Conservation (phyloP, 2,888 invertebrate species). For the Cremastinae sp. region DNA sequence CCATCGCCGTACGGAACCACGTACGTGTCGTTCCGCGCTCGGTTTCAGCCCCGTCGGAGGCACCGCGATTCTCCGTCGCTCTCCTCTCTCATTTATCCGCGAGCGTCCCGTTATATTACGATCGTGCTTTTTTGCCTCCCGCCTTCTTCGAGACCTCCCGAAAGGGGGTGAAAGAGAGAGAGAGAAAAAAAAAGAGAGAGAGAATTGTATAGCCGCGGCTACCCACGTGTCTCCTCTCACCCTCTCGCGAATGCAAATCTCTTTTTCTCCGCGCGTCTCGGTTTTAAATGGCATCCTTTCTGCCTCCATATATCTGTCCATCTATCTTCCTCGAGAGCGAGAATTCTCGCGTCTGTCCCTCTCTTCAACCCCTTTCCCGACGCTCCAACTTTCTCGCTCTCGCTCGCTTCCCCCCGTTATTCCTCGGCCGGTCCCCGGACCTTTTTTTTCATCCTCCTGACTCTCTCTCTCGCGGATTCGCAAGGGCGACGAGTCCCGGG, state of each 20-base stretch:
- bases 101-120: conserved; percentile 43
- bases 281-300: conserved; percentile 75
- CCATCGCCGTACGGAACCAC: conserved; percentile 71
- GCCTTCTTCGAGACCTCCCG: conserved; percentile 52
- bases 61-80: conserved; percentile 42
- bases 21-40: conserved; percentile 75
- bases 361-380: conserved; percentile 38
- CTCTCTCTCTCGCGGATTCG: conserved; percentile 51
- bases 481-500: conserved; percentile 53
- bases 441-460: conserved; percentile 36
- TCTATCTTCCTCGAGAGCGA: conserved; percentile 56
- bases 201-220: conserved; percentile 61
- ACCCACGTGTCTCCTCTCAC: conserved; percentile 58
- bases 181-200: background rate
- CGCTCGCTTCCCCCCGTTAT: conserved; percentile 23
- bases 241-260: conserved; percentile 69
- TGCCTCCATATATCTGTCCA: conserved; percentile 62
- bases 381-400: conserved; percentile 28
- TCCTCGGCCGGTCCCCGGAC: conserved; percentile 15
- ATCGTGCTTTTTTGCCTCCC: conserved; percentile 29
- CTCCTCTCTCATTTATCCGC: conserved; percentile 62
- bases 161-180: conserved; percentile 36
- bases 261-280: conserved; percentile 75
- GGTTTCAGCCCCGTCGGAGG: conserved; percentile 38
- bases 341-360: conserved; percentile 42